Conservation (phyloP, 2,888 invertebrate species). For the Siphlonurus alternatus region DNA sequence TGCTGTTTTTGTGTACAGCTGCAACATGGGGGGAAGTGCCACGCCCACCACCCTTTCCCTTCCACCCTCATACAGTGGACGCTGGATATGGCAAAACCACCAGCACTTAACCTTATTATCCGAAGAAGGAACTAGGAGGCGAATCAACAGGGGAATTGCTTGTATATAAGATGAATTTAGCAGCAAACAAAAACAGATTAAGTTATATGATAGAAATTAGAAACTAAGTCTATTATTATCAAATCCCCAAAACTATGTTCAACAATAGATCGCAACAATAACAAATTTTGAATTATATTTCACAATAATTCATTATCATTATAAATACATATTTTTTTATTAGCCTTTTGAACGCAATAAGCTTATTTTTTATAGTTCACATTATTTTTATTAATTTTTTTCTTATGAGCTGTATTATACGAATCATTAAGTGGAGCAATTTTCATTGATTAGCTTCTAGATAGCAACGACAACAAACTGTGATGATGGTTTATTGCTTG, state of each 20-base stretch:
- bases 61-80: neutral
- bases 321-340: too few relatives aligned
- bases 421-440: neutral
- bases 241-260: too few relatives aligned
- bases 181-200: neutral
- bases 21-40: too few relatives aligned
- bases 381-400: too few relatives aligned
- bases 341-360: too few relatives aligned
- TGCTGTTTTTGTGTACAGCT: neutral
- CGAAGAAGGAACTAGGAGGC: too few relatives aligned
- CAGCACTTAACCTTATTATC: neutral
- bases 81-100: neutral
- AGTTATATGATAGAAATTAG: too few relatives aligned
- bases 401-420: neutral
- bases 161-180: neutral
- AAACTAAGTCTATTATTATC: too few relatives aligned
- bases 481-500: neutral
- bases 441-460: neutral
- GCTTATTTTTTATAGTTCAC: too few relatives aligned
- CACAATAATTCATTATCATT: too few relatives aligned
- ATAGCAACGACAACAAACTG: neutral
- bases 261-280: too few relatives aligned
- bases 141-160: neutral
- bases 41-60: neutral
- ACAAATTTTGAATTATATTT: too few relatives aligned